Conservation (phyloP, 1,140 invertebrate species). For the Odontomachus brunneus region DNA sequence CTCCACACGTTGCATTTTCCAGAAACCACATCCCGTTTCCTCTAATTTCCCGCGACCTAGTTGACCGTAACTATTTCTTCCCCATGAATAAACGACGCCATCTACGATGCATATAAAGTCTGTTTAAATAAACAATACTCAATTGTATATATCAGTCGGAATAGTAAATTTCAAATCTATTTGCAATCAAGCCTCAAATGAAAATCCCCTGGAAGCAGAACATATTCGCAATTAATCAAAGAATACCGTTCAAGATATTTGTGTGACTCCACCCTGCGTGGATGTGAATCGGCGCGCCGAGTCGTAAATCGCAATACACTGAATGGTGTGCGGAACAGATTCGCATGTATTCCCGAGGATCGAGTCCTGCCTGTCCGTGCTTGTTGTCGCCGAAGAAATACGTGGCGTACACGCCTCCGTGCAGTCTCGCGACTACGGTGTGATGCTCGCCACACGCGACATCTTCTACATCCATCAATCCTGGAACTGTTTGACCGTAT, state of each 20-base stretch:
- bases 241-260: slow-evolving; percentile 85
- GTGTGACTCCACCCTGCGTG: slow-evolving; percentile 92
- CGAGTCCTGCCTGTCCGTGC: slow-evolving; percentile 89
- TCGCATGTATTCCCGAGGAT: slow-evolving; percentile 68
- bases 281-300: slow-evolving; percentile 70
- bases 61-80: slow-evolving; percentile 93
- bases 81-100: slow-evolving; percentile 90
- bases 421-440: slow-evolving; percentile 85
- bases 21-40: slow-evolving; percentile 47
- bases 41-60: slow-evolving; percentile 83
- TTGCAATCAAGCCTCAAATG: no score
- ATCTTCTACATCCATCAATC: slow-evolving; percentile 85
- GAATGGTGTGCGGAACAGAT: no score
- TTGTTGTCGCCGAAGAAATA: slow-evolving; percentile 92
- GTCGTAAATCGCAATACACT: slow-evolving; percentile 1
- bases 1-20: slow-evolving; percentile 73
- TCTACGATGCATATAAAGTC: slow-evolving; percentile 79
- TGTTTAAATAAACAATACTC: neutral
- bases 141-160: slow-evolving; percentile 29
- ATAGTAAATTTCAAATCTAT: neutral
- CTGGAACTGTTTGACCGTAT: slow-evolving; percentile 82
- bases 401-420: slow-evolving; percentile 84
- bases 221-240: no score
- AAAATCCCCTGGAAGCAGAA: no score
- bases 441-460: slow-evolving; percentile 91